phyloP scores from a whole-genome alignment of 2,113 vertebrate genomes.

The Hystrix brachyura region DNA sequence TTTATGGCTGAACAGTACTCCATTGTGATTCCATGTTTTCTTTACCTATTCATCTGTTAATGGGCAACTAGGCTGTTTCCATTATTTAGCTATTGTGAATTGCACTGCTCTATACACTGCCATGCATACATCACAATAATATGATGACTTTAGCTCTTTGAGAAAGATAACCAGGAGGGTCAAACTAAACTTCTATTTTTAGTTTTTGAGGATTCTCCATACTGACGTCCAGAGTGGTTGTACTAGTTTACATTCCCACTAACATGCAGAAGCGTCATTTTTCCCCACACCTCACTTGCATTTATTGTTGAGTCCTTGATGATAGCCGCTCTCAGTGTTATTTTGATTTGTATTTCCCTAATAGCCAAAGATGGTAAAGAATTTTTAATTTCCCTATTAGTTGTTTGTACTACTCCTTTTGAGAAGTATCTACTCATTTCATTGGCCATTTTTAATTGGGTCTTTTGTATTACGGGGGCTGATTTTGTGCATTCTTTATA shows the following conservation, averaged over 20 bases:
- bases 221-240: background rate
- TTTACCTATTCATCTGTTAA: background rate
- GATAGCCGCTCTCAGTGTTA: background rate
- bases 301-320: background rate
- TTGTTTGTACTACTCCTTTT: background rate
- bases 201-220: background rate
- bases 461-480: background rate
- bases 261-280: background rate
- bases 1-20: background rate
- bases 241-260: background rate
- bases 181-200: background rate
- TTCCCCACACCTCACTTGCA: background rate
- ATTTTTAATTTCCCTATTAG: background rate
- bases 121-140: background rate
- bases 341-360: background rate
- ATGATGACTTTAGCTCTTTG: background rate
- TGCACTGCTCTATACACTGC: background rate
- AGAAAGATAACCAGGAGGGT: background rate
- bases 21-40: background rate
- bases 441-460: background rate
- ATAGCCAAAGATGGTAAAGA: background rate
- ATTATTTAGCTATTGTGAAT: background rate
- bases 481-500: background rate
- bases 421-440: background rate
- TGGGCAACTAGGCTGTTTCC: background rate